Evolutionary conservation across 2,113 vertebrate genomes (phyloP), one percentile per base, ranked within the genome.

Genomic region (Osmerus mordax): DNA sequence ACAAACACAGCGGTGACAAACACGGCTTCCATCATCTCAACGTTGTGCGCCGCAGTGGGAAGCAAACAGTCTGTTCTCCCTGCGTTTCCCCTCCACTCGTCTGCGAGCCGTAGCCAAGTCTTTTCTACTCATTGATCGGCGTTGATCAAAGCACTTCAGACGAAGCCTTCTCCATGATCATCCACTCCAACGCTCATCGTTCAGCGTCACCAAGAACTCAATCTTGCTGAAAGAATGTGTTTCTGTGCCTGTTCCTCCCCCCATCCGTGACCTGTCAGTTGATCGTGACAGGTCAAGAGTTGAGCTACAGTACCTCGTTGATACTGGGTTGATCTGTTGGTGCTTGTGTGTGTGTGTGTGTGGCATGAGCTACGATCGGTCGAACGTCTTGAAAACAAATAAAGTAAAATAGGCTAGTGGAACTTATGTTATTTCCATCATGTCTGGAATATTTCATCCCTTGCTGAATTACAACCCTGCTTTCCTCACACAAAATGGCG

Each of bases 361-460:
- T 21, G 68, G 53, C 21, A 63, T 71, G 47, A 13, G 62, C 55
- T 53, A n/a, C 77, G 73, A 77, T 73, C 36, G 51, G 25, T 65
- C 65, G n/a, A 72, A 76, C 69, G 36, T 56, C 70, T 68, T 29
- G 55, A 78, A 74, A 71, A 77, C 15, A 71, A 65, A 73, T 41
- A 9, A 41, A 41, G 36, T 6, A 19, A 51, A 41, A 71, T 60
- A 68, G 71, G 77, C 74, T 16, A 75, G 69, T 65, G n/a, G 47
- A 60, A 72, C 61, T 76, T 63, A 62, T 83, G 79, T 36, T 79
- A 77, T 85, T 87, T 84, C 76, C 82, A 86, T 89, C 71, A 84
- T 81, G 83, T 87, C 76, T 89, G 87, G 83, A 71, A 86, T 83
- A 83, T 84, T 91, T 87, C 72, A 81, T 69, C 73, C 80, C 74